Percentiles rank a stretch among this genome's conserved stretches.
These are phyloP conservation scores for Mallateleia sp. DNA, from an alignment of 2,888 invertebrate genomes.

Conservation along the genomic window DNA sequence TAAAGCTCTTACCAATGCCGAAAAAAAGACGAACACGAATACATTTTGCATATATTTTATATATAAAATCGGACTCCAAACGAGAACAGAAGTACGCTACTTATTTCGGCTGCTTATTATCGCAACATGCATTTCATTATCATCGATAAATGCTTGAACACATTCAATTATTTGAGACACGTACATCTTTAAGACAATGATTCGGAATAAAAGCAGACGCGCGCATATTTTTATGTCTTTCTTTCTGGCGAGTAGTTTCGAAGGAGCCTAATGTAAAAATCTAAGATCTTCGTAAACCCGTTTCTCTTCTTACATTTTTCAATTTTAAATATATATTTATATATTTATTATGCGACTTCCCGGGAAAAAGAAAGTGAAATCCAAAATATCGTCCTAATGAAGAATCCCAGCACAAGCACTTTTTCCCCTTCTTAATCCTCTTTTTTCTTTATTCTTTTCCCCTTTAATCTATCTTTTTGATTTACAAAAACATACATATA, in stretches of 20 bases:
- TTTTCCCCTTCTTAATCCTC: background rate
- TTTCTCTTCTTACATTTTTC: constrained; percentile 7
- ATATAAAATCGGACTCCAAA: constrained; percentile 36
- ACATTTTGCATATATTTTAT: constrained; percentile 5
- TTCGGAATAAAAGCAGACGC: too few species aligned
- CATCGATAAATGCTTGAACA: too few species aligned
- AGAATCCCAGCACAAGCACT: constrained; percentile 2
- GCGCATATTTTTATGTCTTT: too few species aligned
- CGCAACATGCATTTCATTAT: too few species aligned
- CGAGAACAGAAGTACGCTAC: too few species aligned
- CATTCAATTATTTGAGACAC: too few species aligned
- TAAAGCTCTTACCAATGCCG: constrained; percentile 10
- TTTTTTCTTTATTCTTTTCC: background rate
- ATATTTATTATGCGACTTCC: constrained; percentile 26
- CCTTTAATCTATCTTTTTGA: constrained; percentile 58
- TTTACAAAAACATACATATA: constrained; percentile 69
- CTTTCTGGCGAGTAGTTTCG: too few species aligned
- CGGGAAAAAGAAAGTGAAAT: constrained; percentile 26
- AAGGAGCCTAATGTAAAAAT: constrained; percentile 58
- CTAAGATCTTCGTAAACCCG: constrained; percentile 47
- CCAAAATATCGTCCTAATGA: constrained; percentile 27
- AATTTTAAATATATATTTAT: background rate
- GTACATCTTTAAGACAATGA: too few species aligned
- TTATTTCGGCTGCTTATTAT: too few species aligned
- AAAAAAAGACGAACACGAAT: constrained; percentile 13